Base-by-base conservation (phyloP, 2,888 invertebrate genomes). In the Sphinx pinastri region DNA sequence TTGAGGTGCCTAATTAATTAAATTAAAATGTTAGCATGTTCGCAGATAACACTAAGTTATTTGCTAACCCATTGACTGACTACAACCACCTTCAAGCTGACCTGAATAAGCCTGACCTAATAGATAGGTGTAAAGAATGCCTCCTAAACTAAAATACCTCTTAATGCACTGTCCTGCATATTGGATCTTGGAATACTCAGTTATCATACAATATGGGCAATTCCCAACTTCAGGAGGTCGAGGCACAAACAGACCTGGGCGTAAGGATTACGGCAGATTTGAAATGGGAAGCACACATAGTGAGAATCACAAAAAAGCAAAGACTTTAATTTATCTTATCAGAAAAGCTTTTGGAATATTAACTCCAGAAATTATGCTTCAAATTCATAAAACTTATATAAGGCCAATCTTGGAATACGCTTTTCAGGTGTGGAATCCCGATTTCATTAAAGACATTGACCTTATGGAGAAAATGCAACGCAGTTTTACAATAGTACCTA, bases 191-290 rank as follows among this genome's bases (percentile, higher is more conserved):
- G 3, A 49, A 49, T 49, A 3, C 49, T 49, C 49, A 13, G 1
- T 55, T 19, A 55, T 8, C 16, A 19, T 19, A 55, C 19, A 55
- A n/a, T 12, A 6, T 55, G 10, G n/a, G 10, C 8, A 55, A 55
- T n/a, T 19, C 2, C 16, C n/a, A 55, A 19, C 8, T 55, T 10
- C 8, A 12, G 19, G 19, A 8, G n/a, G 45, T 45, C 47, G 49
- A 47, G 19, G 47, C n/a, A 45, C 49, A 66, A 45, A 66, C 49
- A 16, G 66, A 66, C 16, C 49, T 49, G 66, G 66, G 55, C 8
- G 19, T 19, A n/a, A 55, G n/a, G 19, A 55, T 55, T 10, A 19
- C 55, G n/a, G 19, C 5, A 2, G n/a, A 19, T n/a, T n/a, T n/a
- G 55, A 19, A 55, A 14, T 55, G 55, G 55, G 55, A 55, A 55